Conservation (phyloP, 2,888 invertebrate genomes). For the Griposia aprilina region DNA sequence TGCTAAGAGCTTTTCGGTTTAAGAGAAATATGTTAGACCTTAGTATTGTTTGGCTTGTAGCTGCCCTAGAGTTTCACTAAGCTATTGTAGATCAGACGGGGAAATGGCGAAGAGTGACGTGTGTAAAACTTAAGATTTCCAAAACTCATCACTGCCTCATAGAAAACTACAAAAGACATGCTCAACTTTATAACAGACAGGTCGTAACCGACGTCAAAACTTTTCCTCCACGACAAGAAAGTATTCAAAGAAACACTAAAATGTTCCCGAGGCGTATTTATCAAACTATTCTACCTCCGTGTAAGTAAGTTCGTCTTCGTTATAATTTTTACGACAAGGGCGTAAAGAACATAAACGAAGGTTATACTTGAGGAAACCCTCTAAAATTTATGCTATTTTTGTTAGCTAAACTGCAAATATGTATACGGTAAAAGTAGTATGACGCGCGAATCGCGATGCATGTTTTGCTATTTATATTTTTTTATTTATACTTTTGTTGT, state of each 20-base stretch:
- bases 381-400: conserved; percentile 54
- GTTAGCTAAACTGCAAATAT: conserved; percentile 48
- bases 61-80: not conserved
- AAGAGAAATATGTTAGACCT: not conserved
- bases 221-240: conserved; percentile 25
- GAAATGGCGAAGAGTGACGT: not conserved
- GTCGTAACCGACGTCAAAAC: conserved; percentile 26
- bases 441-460: not conserved
- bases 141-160: not conserved
- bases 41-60: not conserved
- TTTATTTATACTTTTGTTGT: not conserved
- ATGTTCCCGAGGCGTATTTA: conserved; percentile 35
- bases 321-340: conserved; percentile 52
- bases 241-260: conserved; percentile 47
- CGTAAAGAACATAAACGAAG: conserved; percentile 53
- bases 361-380: conserved; percentile 49
- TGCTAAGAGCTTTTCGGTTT: conserved; percentile 34
- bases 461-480: not conserved
- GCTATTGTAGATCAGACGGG: not conserved
- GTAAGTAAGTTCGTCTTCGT: conserved; percentile 54
- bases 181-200: conserved; percentile 29
- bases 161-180: conserved; percentile 10
- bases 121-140: not conserved
- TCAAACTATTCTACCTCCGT: conserved; percentile 44
- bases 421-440: conserved; percentile 39